Evolutionary conservation across 1,140 invertebrate species (phyloP), one percentile per base, ranked within the genome.

Genomic region (Steinernema feltiae): DNA sequence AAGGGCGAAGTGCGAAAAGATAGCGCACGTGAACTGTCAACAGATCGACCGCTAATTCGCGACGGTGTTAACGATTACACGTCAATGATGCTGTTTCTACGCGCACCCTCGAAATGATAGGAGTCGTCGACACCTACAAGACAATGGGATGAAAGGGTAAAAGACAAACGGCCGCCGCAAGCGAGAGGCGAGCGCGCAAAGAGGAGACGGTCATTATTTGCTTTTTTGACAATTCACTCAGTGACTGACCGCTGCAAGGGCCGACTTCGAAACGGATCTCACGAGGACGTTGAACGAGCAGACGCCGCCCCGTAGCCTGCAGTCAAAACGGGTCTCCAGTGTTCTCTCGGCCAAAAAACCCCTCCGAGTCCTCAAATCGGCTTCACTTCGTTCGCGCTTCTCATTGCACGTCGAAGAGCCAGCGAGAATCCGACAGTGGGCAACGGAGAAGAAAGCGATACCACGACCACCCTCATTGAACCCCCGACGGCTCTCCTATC

Each of bases 271-370:
- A 63, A 27, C 53, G 53, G 53, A 63, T 63, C 53, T 63, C 53
- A 63, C 53, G 53, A 63, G 15, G 53, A 63, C 53, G 53, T 63
- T 63, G 53, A 21, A 63, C 53, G 53, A 15, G n/a, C n/a, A n/a
- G n/a, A n/a, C n/a, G n/a, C 53, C 15, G 15, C 53, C 53, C 53
- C 24, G 53, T 27, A 7, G 53, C 53, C 53, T 63, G 53, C 53
- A 63, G 53, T 63, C 53, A 63, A 63, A 63, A 63, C 53, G 53
- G 53, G 53, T 63, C 53, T 63, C 53, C 53, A 63, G 53, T 63
- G 53, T 27, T 7, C 24, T 27, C 12, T 12, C 24, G 12, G 53
- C 53, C 53, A 63, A 63, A 63, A 63, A 63, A 63, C 53, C 53
- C 24, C 53, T 63, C 53, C 7, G 53, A 63, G 53, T 63, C 53